Percentiles rank a stretch among this genome's conserved stretches.
These are phyloP conservation scores for Danio albolineatus DNA, from an alignment of 2,797 vertebrate species.

Conservation along the genomic window DNA sequence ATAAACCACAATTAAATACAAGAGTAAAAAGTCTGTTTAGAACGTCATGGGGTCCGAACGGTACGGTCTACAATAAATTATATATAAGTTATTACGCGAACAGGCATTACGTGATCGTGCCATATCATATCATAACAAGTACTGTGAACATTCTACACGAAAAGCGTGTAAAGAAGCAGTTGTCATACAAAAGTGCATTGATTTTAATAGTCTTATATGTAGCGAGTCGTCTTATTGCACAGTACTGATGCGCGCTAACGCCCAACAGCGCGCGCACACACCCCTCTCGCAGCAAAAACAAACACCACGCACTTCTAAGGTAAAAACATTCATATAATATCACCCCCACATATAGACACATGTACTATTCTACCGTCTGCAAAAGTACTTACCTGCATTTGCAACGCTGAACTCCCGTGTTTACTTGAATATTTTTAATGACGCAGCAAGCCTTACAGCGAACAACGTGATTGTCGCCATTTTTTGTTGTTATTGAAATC, in stretches of 20 bases:
- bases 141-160: not conserved
- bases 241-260: conserved; percentile 81
- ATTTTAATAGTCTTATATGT: conserved; percentile 22
- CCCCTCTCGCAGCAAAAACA: conserved; percentile 79
- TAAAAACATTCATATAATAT: conserved; percentile 57
- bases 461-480: conserved; percentile 97
- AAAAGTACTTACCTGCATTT: conserved; percentile 69
- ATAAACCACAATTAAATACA: not conserved
- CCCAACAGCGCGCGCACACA: conserved; percentile 78
- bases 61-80: conserved; percentile 37
- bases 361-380: conserved; percentile 44
- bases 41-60: conserved; percentile 17
- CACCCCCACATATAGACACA: conserved; percentile 5
- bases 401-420: conserved; percentile 74
- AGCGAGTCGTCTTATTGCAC: conserved; percentile 64
- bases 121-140: conserved; percentile 3
- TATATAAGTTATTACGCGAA: conserved; percentile 36
- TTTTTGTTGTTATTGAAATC: conserved; percentile 97
- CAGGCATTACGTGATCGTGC: conserved; percentile 14
- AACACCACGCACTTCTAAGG: conserved; percentile 67
- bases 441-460: conserved; percentile 89
- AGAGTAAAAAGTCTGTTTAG: conserved; percentile 14
- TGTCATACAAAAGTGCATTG: not conserved
- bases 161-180: not conserved
- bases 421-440: conserved; percentile 89